Evolutionary conservation across 2,888 invertebrate genomes (phyloP).

Genomic region (Caenorhabditis drosophilae): DNA sequence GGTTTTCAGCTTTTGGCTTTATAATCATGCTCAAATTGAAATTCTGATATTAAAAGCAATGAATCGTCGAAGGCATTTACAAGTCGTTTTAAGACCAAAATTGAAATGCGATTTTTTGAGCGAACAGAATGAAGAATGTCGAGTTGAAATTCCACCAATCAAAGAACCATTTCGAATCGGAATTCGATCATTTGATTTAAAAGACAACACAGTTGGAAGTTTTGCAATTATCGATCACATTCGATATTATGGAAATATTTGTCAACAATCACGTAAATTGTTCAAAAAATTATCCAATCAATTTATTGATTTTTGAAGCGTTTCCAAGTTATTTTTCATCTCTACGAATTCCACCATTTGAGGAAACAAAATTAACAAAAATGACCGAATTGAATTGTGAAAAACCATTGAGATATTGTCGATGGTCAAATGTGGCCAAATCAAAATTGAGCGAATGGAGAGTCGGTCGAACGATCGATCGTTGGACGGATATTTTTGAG

Average conservation of each 20-base stretch:
- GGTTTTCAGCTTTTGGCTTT: slow-evolving; percentile 65
- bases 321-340: slow-evolving; percentile 42
- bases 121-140: slow-evolving; percentile 38
- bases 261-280: slow-evolving; percentile 52
- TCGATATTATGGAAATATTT: slow-evolving; percentile 58
- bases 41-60: slow-evolving; percentile 58
- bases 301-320: slow-evolving; percentile 21
- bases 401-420: slow-evolving; percentile 31
- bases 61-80: slow-evolving; percentile 54
- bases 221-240: slow-evolving; percentile 61
- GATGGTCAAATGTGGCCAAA: slow-evolving; percentile 45
- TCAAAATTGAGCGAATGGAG: slow-evolving; percentile 51
- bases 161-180: slow-evolving; percentile 64
- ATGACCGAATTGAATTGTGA: slow-evolving; percentile 53
- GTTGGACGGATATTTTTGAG: slow-evolving; percentile 54
- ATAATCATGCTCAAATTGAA: slow-evolving; percentile 65
- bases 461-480: slow-evolving; percentile 50
- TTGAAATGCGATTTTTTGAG: slow-evolving; percentile 61
- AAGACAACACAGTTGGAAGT: slow-evolving; percentile 56
- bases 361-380: slow-evolving; percentile 33
- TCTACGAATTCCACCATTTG: slow-evolving; percentile 27
- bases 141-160: slow-evolving; percentile 51
- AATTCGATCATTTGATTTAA: slow-evolving; percentile 60
- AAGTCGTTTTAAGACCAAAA: slow-evolving; percentile 56
- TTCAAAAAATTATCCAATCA: background rate